These are phyloP conservation scores for Neopipo cinnamomea DNA, from an alignment of 2,113 vertebrate genomes.

Conservation along the genomic window DNA sequence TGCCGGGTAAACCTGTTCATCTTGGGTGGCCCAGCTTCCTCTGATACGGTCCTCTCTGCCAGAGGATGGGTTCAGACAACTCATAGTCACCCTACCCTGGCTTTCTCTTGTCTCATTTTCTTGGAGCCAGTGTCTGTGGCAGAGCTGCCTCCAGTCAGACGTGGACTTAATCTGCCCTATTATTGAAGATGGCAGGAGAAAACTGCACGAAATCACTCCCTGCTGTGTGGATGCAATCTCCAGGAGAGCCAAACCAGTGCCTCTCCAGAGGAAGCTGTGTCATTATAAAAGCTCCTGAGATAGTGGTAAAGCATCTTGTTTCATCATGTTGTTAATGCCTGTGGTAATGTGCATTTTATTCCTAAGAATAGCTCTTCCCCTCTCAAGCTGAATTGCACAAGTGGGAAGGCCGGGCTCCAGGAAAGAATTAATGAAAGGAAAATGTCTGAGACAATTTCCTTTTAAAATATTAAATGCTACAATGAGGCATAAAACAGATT, in stretches of 20 bases:
- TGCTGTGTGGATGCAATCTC: neutral
- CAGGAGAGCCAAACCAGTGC: neutral
- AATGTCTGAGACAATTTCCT: slow-evolving; percentile 36
- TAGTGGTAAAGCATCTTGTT: neutral
- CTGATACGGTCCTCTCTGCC: neutral
- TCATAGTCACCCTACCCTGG: neutral
- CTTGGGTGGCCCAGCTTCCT: neutral
- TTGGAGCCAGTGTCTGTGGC: neutral
- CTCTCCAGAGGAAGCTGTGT: neutral
- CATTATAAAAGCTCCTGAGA: neutral
- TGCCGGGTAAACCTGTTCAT: neutral
- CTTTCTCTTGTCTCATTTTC: neutral
- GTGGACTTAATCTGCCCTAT: neutral
- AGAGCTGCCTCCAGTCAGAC: neutral
- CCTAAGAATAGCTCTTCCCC: neutral
- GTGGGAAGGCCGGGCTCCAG: neutral
- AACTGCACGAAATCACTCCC: neutral
- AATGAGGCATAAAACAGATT: neutral
- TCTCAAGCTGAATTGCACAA: neutral
- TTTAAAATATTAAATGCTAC: neutral
- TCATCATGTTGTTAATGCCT: neutral
- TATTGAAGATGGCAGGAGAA: neutral
- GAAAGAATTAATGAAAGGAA: slow-evolving; percentile 43
- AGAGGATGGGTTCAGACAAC: neutral
- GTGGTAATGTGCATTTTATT: neutral